Evolutionary conservation across 2,797 vertebrate genomes (phyloP), one percentile per base, ranked within the genome.

Genomic region (Apodemus agrarius): DNA sequence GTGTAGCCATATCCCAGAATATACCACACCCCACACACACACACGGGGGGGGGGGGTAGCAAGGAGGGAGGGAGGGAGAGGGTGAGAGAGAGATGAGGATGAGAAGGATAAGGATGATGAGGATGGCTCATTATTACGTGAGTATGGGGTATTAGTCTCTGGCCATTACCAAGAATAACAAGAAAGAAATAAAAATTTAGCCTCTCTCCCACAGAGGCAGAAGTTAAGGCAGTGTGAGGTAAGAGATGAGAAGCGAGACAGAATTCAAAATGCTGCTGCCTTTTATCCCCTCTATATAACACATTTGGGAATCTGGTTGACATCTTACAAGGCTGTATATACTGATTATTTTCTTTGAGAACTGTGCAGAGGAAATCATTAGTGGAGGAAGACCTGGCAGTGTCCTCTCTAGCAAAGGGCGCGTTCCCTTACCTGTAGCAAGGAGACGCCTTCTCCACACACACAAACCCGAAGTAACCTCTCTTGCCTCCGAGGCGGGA

Each of bases 401-500:
- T 3, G 1, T 5, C 7, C n/a, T 8, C 49, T 12, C n/a, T 24
- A 8, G 88, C 83, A 91, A 67, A 65, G 84, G 49, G 22, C 2
- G 0, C 0, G 83, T 63, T 65, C 84, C 63, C 98, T 89, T 98
- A 99, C 99, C 98, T 99, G 99, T 99, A 99, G 97, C 99, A 99
- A 1, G 99, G 99, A 76, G 99, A 99, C 0, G 99, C 99, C 89
- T 99, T 99, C 46, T 99, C 99, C 22, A 99, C 98, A 0, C 97
- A 91, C n/a, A 98, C 98, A 88, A 99, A 98, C 81, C 99, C 99
- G 31, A 99, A 99, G 98, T 99, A 99, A 52, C 99, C 99, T 24
- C 98, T 98, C 43, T 98, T 99, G 97, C 99, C 99, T 0, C 99
- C 99, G 0, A 99, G 98, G 54, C 99, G 98, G 79, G 99, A 97